Evolutionary conservation across 1,140 invertebrate species (phyloP).

Genomic region (Cepaea nemoralis): DNA sequence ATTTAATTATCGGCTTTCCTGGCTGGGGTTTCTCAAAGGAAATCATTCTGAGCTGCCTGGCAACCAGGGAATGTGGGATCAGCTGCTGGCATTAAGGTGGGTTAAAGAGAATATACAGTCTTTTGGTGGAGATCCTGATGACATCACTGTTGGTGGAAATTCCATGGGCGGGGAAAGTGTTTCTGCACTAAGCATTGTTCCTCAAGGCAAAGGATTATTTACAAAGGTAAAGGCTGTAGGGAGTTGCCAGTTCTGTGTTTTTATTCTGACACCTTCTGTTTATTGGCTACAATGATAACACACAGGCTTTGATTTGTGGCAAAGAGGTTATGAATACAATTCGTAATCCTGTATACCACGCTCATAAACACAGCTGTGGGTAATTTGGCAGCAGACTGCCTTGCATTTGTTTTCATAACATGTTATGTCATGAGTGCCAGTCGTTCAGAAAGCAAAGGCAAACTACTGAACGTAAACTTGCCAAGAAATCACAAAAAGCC

Average conservation of each 20-base stretch:
- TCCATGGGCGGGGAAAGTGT: conserved; percentile 30
- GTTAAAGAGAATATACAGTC: conserved; percentile 58
- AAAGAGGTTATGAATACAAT: too few species aligned
- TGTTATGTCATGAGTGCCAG: too few species aligned
- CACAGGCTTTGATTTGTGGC: too few species aligned
- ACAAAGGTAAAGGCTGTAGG: conserved; percentile 20
- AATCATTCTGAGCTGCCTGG: conserved; percentile 62
- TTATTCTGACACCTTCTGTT: too few species aligned
- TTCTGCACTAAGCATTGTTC: conserved; percentile 16
- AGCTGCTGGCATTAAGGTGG: conserved; percentile 91
- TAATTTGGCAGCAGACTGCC: too few species aligned
- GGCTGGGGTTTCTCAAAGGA: conserved; percentile 66
- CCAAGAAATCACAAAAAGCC: too few species aligned
- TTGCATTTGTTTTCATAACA: too few species aligned
- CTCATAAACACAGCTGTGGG: too few species aligned
- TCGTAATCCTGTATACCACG: too few species aligned
- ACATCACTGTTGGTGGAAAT: conserved; percentile 60
- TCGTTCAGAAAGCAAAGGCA: too few species aligned
- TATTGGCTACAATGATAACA: too few species aligned
- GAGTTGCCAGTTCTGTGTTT: neutral
- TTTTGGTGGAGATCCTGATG: conserved; percentile 57
- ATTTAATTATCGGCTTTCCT: conserved; percentile 74
- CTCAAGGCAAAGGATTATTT: conserved; percentile 18
- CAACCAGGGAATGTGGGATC: conserved; percentile 82
- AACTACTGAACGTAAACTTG: too few species aligned